phyloP scores from a whole-genome alignment of 2,113 vertebrate species.

The Sturnus vulgaris region DNA sequence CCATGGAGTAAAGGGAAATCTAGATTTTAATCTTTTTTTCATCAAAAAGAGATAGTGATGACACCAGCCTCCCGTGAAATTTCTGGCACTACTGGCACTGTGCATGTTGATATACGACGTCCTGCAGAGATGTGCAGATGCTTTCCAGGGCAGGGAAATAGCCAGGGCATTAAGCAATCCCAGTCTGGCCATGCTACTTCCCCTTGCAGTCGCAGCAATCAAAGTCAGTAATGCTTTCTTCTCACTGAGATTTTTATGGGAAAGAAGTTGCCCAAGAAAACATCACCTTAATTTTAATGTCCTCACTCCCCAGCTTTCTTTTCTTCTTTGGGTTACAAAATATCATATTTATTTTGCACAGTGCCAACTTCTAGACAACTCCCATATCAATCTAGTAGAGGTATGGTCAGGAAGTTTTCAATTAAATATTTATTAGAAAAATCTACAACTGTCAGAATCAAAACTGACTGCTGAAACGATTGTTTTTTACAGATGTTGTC shows the following conservation, averaged over 20 bases:
- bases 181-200: neutral
- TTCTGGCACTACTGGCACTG: neutral
- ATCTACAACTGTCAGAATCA: neutral
- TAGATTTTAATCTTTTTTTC: neutral
- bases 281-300: neutral
- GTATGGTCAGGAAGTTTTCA: neutral
- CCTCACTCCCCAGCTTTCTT: neutral
- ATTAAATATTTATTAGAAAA: conserved; percentile 3
- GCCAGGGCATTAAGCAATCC: neutral
- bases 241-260: neutral
- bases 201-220: neutral
- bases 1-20: neutral
- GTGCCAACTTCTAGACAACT: neutral
- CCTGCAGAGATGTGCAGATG: neutral
- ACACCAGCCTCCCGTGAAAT: neutral
- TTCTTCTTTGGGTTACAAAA: neutral
- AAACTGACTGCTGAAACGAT: neutral
- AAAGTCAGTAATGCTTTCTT: neutral
- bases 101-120: neutral
- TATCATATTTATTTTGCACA: neutral
- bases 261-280: neutral
- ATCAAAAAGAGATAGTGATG: neutral
- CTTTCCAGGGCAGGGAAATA: neutral
- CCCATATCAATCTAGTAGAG: neutral
- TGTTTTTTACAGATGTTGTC: neutral